phyloP scores from a whole-genome alignment of 2,113 vertebrate species.

The Hippocampus zosterae region DNA sequence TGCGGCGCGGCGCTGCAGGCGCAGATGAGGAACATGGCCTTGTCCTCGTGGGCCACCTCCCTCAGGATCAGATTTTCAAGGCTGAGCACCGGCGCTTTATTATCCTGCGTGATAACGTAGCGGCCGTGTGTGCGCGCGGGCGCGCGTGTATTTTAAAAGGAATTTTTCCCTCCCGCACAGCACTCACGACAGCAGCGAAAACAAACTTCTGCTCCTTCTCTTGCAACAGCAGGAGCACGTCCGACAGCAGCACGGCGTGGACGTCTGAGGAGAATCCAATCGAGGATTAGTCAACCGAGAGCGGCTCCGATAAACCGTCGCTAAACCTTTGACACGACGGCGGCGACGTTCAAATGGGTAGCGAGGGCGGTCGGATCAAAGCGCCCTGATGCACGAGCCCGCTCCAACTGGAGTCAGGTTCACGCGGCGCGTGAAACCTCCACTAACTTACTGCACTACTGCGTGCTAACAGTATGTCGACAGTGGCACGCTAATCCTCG shows the following conservation, averaged over 20 bases:
- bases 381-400: neutral
- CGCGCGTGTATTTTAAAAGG: neutral
- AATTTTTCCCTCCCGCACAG: neutral
- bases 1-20: conserved; percentile 74
- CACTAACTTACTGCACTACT: no score
- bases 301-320: neutral
- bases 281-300: neutral
- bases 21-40: conserved; percentile 89
- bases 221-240: conserved; percentile 86
- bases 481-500: no score
- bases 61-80: conserved; percentile 87
- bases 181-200: conserved; percentile 85
- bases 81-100: conserved; percentile 82
- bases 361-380: neutral
- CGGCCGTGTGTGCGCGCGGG: neutral
- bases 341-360: neutral
- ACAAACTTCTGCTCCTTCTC: conserved; percentile 92
- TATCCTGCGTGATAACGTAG: conserved; percentile 74
- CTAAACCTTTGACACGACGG: neutral
- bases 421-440: no score
- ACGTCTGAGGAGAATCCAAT: conserved; percentile 71
- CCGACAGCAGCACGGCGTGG: conserved; percentile 83
- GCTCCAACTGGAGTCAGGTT: neutral
- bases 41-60: conserved; percentile 87
- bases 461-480: no score